These are phyloP conservation scores for Acleris literana DNA, from an alignment of 2,888 invertebrate genomes.

Conservation along the genomic window DNA sequence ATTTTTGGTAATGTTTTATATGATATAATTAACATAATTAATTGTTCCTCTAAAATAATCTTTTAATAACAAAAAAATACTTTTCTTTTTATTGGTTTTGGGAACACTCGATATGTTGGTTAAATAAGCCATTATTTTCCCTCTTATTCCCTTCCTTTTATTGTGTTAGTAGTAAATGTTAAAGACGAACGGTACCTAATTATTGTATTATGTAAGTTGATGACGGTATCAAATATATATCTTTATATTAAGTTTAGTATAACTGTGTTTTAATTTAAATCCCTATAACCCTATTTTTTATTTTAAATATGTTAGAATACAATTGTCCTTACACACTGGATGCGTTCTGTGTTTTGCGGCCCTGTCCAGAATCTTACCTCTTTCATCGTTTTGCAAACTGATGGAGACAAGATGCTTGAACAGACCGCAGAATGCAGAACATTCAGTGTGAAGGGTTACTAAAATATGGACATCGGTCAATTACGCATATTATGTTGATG, in stretches of 20 bases:
- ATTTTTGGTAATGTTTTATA: neutral
- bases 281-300: too few species aligned
- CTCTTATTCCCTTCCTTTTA: conserved; percentile 43
- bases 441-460: too few species aligned
- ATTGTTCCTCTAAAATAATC: conserved; percentile 30
- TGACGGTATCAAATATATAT: conserved; percentile 81
- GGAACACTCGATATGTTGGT: conserved; percentile 23
- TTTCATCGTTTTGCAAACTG: too few species aligned
- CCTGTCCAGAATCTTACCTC: too few species aligned
- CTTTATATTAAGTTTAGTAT: conserved; percentile 64
- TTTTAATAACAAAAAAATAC: neutral
- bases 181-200: conserved; percentile 63
- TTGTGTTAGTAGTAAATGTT: conserved; percentile 54
- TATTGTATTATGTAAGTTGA: conserved; percentile 68
- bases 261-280: conserved; percentile 57
- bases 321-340: too few species aligned
- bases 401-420: too few species aligned
- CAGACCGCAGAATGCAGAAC: too few species aligned
- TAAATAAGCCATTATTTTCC: conserved; percentile 39
- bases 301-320: too few species aligned
- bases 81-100: conserved; percentile 33
- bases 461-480: too few species aligned
- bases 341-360: too few species aligned
- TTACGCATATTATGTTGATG: too few species aligned
- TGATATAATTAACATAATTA: neutral